These are phyloP conservation scores for Orthonychiurus folsomi DNA, from an alignment of 2,888 invertebrate genomes.

Conservation along the genomic window DNA sequence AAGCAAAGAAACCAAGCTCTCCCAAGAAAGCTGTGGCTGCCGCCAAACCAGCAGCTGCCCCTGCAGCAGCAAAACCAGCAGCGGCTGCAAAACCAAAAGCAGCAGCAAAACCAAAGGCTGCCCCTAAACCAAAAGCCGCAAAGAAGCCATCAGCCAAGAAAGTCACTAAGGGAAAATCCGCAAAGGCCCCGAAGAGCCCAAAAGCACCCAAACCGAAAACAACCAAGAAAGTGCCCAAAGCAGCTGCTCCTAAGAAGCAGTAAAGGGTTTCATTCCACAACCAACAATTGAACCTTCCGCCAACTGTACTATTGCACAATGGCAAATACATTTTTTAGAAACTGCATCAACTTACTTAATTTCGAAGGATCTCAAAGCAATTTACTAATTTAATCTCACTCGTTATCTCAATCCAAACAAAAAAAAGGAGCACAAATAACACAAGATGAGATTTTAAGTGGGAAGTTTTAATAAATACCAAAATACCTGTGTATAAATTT, in stretches of 20 bases:
- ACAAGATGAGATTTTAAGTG: no score
- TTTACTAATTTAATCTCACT: not conserved
- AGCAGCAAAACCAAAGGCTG: constrained; percentile 14
- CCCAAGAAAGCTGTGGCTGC: constrained; percentile 17
- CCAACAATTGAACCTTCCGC: not conserved
- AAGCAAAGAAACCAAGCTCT: constrained; percentile 19
- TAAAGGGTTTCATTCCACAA: not conserved
- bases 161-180: constrained; percentile 15
- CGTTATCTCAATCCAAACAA: not conserved
- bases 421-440: no score
- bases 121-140: constrained; percentile 20
- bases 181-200: constrained; percentile 15
- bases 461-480: no score
- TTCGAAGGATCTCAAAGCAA: not conserved
- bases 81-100: constrained; percentile 14
- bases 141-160: constrained; percentile 20
- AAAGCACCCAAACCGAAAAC: constrained; percentile 25
- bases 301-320: not conserved
- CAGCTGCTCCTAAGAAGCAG: constrained; percentile 47
- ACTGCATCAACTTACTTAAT: not conserved
- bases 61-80: constrained; percentile 16
- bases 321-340: not conserved
- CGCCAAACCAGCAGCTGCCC: constrained; percentile 9
- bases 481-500: no score
- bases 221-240: constrained; percentile 26